Evolutionary conservation across 2,797 vertebrate genomes (phyloP).

Genomic region (Mycteria americana): DNA sequence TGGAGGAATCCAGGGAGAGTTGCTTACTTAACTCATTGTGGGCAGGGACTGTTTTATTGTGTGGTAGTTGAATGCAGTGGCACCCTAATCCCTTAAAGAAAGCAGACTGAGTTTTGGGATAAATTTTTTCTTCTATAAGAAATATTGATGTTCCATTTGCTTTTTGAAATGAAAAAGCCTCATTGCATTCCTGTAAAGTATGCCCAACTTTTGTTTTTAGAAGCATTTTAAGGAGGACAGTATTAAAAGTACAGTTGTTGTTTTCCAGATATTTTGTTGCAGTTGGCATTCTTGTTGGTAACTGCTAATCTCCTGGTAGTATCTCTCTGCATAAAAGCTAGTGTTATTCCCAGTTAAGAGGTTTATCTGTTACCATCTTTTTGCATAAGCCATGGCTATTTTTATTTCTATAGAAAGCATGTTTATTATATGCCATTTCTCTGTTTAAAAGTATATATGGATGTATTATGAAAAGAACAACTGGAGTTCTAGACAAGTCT

Average conservation of each 20-base stretch:
- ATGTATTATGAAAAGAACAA: neutral
- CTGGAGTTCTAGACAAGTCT: neutral
- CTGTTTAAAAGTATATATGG: neutral
- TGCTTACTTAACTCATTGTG: neutral
- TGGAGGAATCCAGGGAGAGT: neutral
- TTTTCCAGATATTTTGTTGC: neutral
- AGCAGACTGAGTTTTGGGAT: neutral
- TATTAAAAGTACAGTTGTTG: neutral
- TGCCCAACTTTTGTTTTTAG: neutral
- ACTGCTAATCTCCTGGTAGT: neutral
- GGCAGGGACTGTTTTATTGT: neutral
- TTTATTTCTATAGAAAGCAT: neutral
- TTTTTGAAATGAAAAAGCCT: neutral
- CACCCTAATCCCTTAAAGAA: neutral
- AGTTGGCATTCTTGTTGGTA: neutral
- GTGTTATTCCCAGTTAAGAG: neutral
- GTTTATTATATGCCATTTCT: neutral
- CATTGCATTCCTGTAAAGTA: neutral
- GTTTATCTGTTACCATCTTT: neutral
- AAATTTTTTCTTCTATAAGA: neutral
- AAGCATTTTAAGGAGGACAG: neutral
- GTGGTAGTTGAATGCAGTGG: neutral
- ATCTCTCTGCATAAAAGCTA: neutral
- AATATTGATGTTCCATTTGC: neutral
- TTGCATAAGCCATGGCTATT: neutral